Evolutionary conservation across 2,797 vertebrate genomes (phyloP).

Genomic region (Helarctos malayanus): DNA sequence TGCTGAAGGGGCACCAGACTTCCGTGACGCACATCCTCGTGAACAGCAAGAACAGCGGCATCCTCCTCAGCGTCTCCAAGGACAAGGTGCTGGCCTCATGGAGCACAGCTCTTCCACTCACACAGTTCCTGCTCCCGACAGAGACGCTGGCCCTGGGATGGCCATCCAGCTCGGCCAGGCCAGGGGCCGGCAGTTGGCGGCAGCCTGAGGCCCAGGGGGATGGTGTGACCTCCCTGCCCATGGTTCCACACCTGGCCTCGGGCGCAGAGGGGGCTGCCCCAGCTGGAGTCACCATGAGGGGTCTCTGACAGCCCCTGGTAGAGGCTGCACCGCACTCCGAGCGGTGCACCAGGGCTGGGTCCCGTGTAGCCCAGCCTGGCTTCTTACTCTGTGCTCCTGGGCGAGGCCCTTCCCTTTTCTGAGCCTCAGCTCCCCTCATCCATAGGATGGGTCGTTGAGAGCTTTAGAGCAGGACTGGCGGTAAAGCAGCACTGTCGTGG

Average conservation of each 20-base stretch:
- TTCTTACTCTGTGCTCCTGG: neutral
- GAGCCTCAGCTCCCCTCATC: neutral
- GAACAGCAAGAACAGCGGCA: conserved; percentile 71
- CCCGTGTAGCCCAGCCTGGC: neutral
- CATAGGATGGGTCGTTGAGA: neutral
- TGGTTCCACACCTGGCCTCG: neutral
- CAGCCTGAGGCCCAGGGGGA: neutral
- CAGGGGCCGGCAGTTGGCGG: neutral
- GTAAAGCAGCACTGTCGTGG: neutral
- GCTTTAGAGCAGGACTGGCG: neutral
- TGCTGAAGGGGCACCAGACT: conserved; percentile 86
- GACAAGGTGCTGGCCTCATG: conserved; percentile 83
- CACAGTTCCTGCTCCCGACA: neutral
- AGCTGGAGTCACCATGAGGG: neutral
- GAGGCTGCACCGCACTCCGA: neutral
- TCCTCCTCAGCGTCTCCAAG: conserved; percentile 87
- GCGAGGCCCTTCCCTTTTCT: neutral
- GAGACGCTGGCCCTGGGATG: neutral
- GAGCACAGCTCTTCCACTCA: neutral
- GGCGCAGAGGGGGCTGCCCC: neutral
- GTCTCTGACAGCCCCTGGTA: neutral
- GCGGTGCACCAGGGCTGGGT: neutral
- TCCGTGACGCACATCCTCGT: conserved; percentile 83
- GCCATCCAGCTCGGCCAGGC: neutral
- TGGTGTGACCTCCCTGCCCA: neutral